These are phyloP conservation scores for Coregonus ussuriensis DNA, from an alignment of 2,797 vertebrate species.

Conservation along the genomic window DNA sequence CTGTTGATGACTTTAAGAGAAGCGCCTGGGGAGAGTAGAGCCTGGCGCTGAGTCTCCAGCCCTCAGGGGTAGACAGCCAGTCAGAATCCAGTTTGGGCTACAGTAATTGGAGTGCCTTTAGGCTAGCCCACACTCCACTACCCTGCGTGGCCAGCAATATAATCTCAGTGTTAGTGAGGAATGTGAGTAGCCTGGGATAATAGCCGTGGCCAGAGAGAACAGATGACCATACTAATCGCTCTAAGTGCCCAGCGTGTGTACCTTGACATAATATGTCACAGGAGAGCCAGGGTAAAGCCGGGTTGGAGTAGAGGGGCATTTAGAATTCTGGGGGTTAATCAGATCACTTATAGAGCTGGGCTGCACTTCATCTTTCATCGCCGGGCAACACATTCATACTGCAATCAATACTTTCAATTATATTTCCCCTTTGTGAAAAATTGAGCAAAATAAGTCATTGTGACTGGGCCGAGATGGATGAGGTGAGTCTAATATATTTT, in stretches of 20 bases:
- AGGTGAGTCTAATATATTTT: conserved; percentile 37
- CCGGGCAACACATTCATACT: conserved; percentile 71
- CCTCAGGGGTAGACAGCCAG: conserved; percentile 24
- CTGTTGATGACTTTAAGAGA: not conserved
- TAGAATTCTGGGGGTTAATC: conserved; percentile 69
- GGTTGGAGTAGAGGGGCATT: conserved; percentile 44
- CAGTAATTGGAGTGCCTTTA: conserved; percentile 42
- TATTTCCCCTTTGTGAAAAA: conserved; percentile 73
- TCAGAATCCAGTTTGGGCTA: conserved; percentile 21
- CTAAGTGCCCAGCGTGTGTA: conserved; percentile 61
- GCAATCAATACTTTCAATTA: conserved; percentile 72
- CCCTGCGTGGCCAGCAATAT: conserved; percentile 36
- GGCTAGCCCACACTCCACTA: conserved; percentile 28
- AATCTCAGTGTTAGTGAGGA: conserved; percentile 53
- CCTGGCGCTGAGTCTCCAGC: conserved; percentile 19
- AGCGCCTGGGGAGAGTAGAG: conserved; percentile 3
- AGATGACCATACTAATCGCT: conserved; percentile 63
- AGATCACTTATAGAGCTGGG: conserved; percentile 67
- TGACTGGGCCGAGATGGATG: conserved; percentile 61
- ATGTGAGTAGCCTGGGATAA: conserved; percentile 46
- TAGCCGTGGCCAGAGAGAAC: conserved; percentile 62
- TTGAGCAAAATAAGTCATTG: conserved; percentile 66
- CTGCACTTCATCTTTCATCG: conserved; percentile 73
- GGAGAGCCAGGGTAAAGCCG: conserved; percentile 40
- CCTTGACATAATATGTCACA: conserved; percentile 52